Base-by-base conservation (phyloP, 2,113 vertebrate species). In the Nanorana parkeri region DNA sequence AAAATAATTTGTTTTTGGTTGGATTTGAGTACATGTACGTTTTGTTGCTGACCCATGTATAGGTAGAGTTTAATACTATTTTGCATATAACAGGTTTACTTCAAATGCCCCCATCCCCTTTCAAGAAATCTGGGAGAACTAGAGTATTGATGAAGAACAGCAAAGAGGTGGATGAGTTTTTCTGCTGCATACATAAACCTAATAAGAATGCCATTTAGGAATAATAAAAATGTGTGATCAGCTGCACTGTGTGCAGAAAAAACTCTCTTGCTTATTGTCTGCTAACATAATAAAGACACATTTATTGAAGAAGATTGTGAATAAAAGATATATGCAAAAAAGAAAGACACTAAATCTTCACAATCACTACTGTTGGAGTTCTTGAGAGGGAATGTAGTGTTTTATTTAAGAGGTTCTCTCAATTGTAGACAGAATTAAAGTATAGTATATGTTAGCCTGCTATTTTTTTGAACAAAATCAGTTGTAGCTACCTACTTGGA, bases 141-240 rank as follows among this genome's bases (percentile, higher is more conserved):
- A 47, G 52, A 17, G 29, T 29, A 0, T 58, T 32, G 71, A 61
- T 60, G n/a, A 61, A 41, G 55, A 41, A 75, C 26, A 32, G 24
- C 26, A 7, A 15, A 36, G 21, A 32, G 17, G 69, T n/a, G 69
- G 1, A 11, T 29, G 17, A 60, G 56, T 75, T 75, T 75, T 75
- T 61, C 19, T 36, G n/a, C 55, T 41, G 29, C 56, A 41, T 24
- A 61, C 20, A 36, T n/a, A 60, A 32, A n/a, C 54, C 29, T 21
- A 26, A 74, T 74, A 55, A 24, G 60, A 75, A 75, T 75, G 61
- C 41, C 26, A 75, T 75, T 75, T 75, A 75, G 72, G n/a, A 36
- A 36, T 47, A 36, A 60, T n/a, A 60, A 26, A 24, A 72, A 23
- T 58, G 19, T 74, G 52, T 73, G 71, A 21, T 58, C 71, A 74